Base-by-base conservation (phyloP, 2,888 invertebrate genomes). In the Zaprionus obscuricornis region DNA sequence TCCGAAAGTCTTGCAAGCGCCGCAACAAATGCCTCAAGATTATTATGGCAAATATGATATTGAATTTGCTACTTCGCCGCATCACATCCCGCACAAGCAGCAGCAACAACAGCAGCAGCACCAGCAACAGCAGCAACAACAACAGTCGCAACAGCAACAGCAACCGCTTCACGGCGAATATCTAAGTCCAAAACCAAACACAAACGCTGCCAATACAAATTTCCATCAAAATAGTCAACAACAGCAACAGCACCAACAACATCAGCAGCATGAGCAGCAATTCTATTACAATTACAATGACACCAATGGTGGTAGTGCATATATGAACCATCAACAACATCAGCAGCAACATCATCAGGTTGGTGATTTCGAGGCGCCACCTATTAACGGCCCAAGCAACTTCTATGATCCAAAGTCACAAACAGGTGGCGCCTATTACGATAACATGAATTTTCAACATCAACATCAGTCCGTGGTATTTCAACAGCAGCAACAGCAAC, bases 11-110 rank as follows among this genome's bases (percentile, higher is more conserved):
- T 62, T 69, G 31, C 88, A 87, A 17, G 82, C 74, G 43, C 64
- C 68, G 17, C 79, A 74, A 24, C 76, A 85, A 40, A 39, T 74
- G 60, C 64, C 85, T 7, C 89, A 89, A 47, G 90, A 90, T 3
- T 90, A 89, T 58, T 90, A 89, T 58, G 89, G 89, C 52, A 90
- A 90, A 65, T 90, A 90, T 66, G 90, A 90, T 34, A 87, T 88
- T 63, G 90, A 86, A 56, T 76, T 87, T 34, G 88, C 87, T 39
- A 52, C 85, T 57, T 66, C 82, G 45, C 82, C 82, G 34, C 67
- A 71, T 4, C 73, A 73, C 42, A 79, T 59, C 47, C 64, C 71
- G 20, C 84, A 72, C 52, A 68, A 87, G 50, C 66, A 82, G 17
- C 77, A 76, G 55, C 52, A 37, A 14, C 69, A 58, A 40, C 67